A percentile compares a stretch with the other conserved stretches of the same genome.
phyloP scores from a whole-genome alignment of 2,888 invertebrate genomes.

The Ametastegia equiseti region DNA sequence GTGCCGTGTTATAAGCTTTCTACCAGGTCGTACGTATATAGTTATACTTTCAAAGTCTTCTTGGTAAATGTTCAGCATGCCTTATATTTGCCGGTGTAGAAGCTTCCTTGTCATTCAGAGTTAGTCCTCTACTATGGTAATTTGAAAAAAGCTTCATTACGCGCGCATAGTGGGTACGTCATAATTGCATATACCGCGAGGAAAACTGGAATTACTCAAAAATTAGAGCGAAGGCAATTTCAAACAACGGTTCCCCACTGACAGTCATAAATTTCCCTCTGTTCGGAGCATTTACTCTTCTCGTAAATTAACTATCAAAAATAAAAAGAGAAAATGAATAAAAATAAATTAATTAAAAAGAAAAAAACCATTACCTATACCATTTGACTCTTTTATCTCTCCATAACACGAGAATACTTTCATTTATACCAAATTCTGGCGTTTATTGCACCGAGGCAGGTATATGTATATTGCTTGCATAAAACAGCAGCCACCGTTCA shows the following conservation, averaged over 20 bases:
- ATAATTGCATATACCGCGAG: slow-evolving; percentile 5
- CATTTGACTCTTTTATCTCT: slow-evolving; percentile 10
- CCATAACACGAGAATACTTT: background rate
- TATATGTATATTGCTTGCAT: slow-evolving; percentile 14
- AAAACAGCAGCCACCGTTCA: background rate
- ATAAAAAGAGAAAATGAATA: background rate
- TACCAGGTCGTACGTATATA: slow-evolving; percentile 4
- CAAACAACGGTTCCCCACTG: slow-evolving; percentile 20
- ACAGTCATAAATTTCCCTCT: slow-evolving; percentile 4
- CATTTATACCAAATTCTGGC: background rate
- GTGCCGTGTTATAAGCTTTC: slow-evolving; percentile 32
- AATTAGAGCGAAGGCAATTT: background rate
- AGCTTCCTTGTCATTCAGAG: background rate
- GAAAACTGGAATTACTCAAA: slow-evolving; percentile 17
- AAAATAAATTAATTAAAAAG: background rate
- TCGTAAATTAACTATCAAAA: slow-evolving; percentile 23
- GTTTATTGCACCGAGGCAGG: background rate
- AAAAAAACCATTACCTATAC: background rate
- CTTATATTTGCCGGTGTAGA: background rate
- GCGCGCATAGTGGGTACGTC: background rate
- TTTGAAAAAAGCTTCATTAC: background rate
- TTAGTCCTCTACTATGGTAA: background rate
- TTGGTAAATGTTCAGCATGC: slow-evolving; percentile 32
- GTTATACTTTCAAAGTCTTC: slow-evolving; percentile 17
- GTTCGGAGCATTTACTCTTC: background rate